These are phyloP conservation scores for Amphipoea lucens DNA, from an alignment of 2,888 invertebrate species.

Conservation along the genomic window DNA sequence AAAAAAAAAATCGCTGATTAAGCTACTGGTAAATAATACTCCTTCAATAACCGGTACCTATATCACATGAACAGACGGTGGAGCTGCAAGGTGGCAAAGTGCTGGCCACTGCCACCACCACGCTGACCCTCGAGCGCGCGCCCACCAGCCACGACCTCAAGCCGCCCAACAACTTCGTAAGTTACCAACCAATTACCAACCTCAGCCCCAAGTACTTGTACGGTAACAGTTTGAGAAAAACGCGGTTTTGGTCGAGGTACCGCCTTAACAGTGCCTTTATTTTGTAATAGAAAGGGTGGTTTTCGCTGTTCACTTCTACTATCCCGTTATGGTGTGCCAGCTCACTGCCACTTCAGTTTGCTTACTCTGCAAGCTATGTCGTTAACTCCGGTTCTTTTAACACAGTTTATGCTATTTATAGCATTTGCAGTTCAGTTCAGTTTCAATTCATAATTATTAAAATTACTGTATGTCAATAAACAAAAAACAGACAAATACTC, in stretches of 20 bases:
- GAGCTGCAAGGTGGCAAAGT: constrained; percentile 87
- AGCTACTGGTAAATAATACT: background rate
- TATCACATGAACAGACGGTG: constrained; percentile 77
- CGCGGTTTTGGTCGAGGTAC: no score
- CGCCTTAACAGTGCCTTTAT: background rate
- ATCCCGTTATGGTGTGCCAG: background rate
- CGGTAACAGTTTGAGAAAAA: background rate
- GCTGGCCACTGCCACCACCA: constrained; percentile 89
- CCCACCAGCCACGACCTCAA: constrained; percentile 84
- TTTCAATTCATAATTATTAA: no score
- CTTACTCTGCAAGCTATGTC: no score
- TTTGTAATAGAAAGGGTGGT: background rate
- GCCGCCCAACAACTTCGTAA: constrained; percentile 86
- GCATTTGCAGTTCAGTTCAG: background rate
- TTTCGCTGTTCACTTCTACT: background rate
- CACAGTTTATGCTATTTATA: background rate
- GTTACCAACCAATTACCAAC: constrained; percentile 52
- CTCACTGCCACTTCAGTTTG: no score
- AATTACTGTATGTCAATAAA: no score
- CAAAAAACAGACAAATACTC: no score
- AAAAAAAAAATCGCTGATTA: background rate
- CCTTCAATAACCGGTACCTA: no score
- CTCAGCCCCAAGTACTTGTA: background rate
- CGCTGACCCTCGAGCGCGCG: constrained; percentile 85
- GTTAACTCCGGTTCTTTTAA: background rate